phyloP scores from a whole-genome alignment of 2,888 invertebrate genomes.

The Tenodera sinensis region DNA sequence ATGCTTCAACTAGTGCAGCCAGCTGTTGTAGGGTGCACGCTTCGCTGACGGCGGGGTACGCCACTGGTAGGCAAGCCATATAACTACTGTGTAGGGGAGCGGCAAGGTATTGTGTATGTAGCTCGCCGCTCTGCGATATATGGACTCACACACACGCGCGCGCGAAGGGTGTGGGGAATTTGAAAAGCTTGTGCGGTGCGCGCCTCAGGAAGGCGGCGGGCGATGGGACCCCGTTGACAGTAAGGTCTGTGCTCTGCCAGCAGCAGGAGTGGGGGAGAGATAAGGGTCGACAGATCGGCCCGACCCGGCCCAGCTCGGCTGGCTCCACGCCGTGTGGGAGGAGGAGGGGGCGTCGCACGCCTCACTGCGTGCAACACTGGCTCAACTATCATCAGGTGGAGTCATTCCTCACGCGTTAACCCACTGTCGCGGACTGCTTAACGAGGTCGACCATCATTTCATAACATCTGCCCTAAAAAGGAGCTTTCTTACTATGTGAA shows the following conservation, averaged over 20 bases:
- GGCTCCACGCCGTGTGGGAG: neutral
- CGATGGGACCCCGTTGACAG: conserved; percentile 24
- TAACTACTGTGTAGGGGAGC: neutral
- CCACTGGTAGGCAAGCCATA: conserved; percentile 2
- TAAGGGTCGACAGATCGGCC: neutral
- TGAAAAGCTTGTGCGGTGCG: conserved; percentile 11
- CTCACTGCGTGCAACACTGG: neutral
- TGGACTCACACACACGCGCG: neutral
- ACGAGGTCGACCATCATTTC: too few species aligned
- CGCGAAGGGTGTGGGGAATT: neutral
- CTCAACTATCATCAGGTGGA: too few species aligned
- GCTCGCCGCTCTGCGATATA: neutral
- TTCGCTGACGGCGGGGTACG: neutral
- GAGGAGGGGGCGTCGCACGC: neutral
- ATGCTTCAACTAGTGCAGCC: too few species aligned
- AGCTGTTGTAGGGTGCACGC: neutral
- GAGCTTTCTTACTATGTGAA: too few species aligned
- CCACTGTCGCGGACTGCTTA: too few species aligned
- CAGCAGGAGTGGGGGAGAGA: conserved; percentile 2
- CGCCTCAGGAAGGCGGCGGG: neutral
- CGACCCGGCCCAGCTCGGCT: neutral
- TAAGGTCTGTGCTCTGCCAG: conserved; percentile 11
- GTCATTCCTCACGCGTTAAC: too few species aligned
- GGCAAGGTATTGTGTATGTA: neutral
- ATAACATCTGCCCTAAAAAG: too few species aligned